Base-by-base conservation (phyloP, 2,113 vertebrate genomes). In the Heloderma charlesbogerti region DNA sequence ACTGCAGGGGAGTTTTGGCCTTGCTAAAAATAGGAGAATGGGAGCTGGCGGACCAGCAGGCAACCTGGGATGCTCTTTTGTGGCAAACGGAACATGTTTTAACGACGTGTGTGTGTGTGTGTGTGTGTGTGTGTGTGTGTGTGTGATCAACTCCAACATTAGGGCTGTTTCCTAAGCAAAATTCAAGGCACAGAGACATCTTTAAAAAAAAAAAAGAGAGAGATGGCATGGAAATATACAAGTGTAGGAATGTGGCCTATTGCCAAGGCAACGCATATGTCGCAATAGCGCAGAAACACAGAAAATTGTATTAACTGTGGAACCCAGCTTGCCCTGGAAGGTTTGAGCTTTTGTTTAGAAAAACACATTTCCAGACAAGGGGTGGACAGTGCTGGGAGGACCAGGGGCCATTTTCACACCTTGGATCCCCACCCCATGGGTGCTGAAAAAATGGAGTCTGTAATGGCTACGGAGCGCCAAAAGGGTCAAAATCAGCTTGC, bases 11-110 rank as follows among this genome's bases (percentile, higher is more conserved):
- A 91, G 91, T 94, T 91, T 0, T 69, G 94, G 91, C 94, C 94
- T 93, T 92, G 77, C 92, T 92, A 88, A 77, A 95, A 97, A 94
- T 87, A 94, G 93, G 89, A 88, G 75, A 3, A 29, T 78, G n/a
- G 45, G 74, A 0, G 6, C 13, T 13, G 0, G 0, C 1, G 81
- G 45, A 74, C 87, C 92, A 66, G 5, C 60, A 86, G 88, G 48
- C 78, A 74, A 87, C 88, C 29, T 31, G 60, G 66, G 81, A 85
- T 45, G 60, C 31, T 88, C 37, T n/a, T 80, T 29, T 63, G 66
- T 13, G 92, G 88, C 93, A 74, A 80, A n/a, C 0, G 27, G 87
- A 31, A 72, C 6, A 0, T 88, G 0, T 69, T 54, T 1, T 18
- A 43, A 89, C 90, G 79, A 74, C 85, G 84, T 86, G 77, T 3